phyloP scores from a whole-genome alignment of 2,888 invertebrate genomes.

The Beris chalybata region DNA sequence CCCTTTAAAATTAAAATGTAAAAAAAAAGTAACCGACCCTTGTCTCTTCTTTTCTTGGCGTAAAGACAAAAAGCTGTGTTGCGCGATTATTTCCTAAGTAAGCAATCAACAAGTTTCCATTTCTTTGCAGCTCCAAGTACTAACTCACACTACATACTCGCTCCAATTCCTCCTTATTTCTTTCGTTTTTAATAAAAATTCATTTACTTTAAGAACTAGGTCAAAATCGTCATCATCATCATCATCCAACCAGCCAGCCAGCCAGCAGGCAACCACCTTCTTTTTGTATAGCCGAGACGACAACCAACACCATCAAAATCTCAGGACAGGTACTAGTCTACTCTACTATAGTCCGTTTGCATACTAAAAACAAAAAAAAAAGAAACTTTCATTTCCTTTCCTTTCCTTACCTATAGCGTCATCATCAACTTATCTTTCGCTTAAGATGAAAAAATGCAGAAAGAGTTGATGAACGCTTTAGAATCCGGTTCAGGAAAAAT shows the following conservation, averaged over 20 bases:
- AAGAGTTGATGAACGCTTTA: not conserved
- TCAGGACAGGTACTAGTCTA: too few relatives aligned
- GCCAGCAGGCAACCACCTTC: too few relatives aligned
- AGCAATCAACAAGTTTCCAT: conserved; percentile 19
- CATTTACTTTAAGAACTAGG: conserved; percentile 15
- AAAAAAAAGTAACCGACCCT: not conserved
- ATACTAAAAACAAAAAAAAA: too few relatives aligned
- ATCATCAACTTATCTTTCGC: too few relatives aligned
- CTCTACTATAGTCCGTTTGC: too few relatives aligned
- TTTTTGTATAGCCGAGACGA: too few relatives aligned
- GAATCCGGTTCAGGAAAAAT: not conserved
- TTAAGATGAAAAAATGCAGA: not conserved
- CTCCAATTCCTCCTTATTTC: not conserved
- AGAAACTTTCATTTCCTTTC: too few relatives aligned
- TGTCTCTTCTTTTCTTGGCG: not conserved
- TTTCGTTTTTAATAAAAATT: conserved; percentile 13
- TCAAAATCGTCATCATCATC: conserved; percentile 12
- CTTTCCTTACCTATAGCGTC: too few relatives aligned
- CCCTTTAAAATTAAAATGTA: not conserved
- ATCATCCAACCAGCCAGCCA: not conserved
- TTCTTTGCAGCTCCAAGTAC: not conserved
- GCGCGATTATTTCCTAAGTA: conserved; percentile 14
- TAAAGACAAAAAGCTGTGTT: not conserved
- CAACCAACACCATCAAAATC: too few relatives aligned
- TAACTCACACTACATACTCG: not conserved